phyloP scores from a whole-genome alignment of 2,888 invertebrate genomes.

The Autographa pulchrina region DNA sequence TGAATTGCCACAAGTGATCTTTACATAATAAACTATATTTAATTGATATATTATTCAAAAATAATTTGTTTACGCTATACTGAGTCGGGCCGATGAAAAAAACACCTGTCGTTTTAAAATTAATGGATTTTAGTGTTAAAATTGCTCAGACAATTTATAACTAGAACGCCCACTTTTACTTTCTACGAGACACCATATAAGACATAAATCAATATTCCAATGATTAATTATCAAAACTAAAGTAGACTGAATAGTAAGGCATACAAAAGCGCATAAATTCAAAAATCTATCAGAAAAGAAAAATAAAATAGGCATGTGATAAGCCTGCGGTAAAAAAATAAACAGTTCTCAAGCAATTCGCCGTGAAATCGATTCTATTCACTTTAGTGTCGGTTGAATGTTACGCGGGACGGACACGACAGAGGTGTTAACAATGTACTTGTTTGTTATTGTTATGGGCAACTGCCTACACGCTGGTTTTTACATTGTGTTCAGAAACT shows the following conservation, averaged over 20 bases:
- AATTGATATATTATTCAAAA: too few relatives aligned
- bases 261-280: background rate
- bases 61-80: too few relatives aligned
- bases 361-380: slow-evolving; percentile 49
- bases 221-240: background rate
- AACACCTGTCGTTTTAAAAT: background rate
- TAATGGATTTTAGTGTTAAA: background rate
- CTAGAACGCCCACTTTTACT: slow-evolving; percentile 28
- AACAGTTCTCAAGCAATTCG: slow-evolving; percentile 16
- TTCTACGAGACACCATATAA: slow-evolving; percentile 16
- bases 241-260: background rate
- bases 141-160: background rate
- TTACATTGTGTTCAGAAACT: background rate
- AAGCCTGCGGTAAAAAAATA: background rate
- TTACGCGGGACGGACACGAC: slow-evolving; percentile 11
- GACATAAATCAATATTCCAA: slow-evolving; percentile 17
- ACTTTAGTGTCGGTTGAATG: slow-evolving; percentile 15
- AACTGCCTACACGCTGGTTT: background rate
- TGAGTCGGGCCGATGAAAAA: background rate
- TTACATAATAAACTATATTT: too few relatives aligned
- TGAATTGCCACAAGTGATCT: too few relatives aligned
- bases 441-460: slow-evolving; percentile 35
- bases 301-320: background rate
- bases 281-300: background rate
- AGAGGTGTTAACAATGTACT: slow-evolving; percentile 31